Percentiles rank a stretch among this genome's conserved stretches.
Evolutionary conservation across 2,888 invertebrate species (phyloP).

Genomic region (Meganola albula): DNA sequence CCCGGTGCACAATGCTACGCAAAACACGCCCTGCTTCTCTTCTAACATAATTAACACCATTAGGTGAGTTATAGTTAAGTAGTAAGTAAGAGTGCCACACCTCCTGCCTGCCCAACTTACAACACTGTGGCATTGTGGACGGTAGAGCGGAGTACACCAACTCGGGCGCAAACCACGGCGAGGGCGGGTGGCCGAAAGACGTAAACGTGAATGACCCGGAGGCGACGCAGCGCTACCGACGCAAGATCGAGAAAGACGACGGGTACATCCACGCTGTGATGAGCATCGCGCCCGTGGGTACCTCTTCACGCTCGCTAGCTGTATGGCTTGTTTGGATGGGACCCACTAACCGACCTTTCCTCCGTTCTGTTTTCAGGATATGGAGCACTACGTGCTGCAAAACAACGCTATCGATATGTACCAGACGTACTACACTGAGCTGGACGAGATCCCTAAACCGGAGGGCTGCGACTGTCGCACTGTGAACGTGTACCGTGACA

Average conservation of each 20-base stretch:
- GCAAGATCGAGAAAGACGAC: constrained; percentile 68
- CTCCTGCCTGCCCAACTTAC: no score
- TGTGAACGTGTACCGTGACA: constrained; percentile 89
- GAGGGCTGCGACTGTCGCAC: constrained; percentile 84
- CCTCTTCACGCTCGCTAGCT: neutral
- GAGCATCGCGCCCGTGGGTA: constrained; percentile 2
- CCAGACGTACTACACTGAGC: constrained; percentile 87
- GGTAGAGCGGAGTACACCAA: constrained; percentile 77
- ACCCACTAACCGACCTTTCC: no score
- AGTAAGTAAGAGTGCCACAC: no score
- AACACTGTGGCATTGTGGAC: no score
- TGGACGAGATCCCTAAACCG: constrained; percentile 61
- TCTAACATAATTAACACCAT: constrained; percentile 76
- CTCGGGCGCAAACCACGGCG: constrained; percentile 82
- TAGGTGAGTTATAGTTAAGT: no score
- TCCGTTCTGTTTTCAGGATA: constrained; percentile 80
- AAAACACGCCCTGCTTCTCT: constrained; percentile 56
- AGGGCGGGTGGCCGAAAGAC: constrained; percentile 92
- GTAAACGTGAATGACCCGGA: constrained; percentile 37
- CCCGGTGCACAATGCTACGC: constrained; percentile 67
- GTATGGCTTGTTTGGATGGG: no score
- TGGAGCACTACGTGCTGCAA: constrained; percentile 91
- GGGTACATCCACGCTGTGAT: constrained; percentile 82
- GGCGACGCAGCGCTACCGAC: constrained; percentile 18
- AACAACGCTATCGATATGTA: constrained; percentile 96